Conservation (phyloP, 2,888 invertebrate species). For the Xanthostigma xanthostigma region DNA sequence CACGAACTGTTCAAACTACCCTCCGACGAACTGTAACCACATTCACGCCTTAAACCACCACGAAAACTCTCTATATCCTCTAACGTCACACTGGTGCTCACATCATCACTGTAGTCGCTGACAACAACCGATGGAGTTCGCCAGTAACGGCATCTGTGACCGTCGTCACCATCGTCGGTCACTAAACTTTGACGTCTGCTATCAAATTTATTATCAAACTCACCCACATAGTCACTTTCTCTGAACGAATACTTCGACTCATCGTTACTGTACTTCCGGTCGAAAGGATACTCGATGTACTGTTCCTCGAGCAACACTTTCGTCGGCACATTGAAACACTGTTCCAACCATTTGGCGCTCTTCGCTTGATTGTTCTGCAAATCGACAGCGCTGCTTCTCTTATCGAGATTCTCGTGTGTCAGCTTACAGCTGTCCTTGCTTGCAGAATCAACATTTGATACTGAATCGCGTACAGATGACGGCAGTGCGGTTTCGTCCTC, state of each 20-base stretch:
- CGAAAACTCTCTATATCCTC: conserved; percentile 42
- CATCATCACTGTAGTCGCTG: conserved; percentile 71
- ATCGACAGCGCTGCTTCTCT: neutral
- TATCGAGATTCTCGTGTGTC: neutral
- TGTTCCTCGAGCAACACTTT: conserved; percentile 40
- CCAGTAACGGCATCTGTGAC: conserved; percentile 41
- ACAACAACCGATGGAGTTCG: conserved; percentile 77
- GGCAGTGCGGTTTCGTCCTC: conserved; percentile 27
- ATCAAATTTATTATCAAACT: conserved; percentile 16
- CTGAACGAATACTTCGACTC: conserved; percentile 33
- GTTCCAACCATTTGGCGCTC: conserved; percentile 5
- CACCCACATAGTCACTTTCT: conserved; percentile 15
- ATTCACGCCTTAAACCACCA: conserved; percentile 2
- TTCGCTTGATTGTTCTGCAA: conserved; percentile 1
- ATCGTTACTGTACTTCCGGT: conserved; percentile 31
- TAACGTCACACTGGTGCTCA: conserved; percentile 36
- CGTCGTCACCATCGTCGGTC: conserved; percentile 31
- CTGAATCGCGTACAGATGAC: neutral
- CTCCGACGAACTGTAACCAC: conserved; percentile 29
- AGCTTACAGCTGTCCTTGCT: too few species aligned
- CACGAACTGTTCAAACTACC: conserved; percentile 41
- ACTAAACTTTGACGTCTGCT: conserved; percentile 34
- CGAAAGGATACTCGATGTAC: conserved; percentile 33
- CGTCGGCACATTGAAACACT: conserved; percentile 23
- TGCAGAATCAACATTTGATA: neutral